Evolutionary conservation across 2,888 invertebrate species (phyloP), one percentile per base, ranked within the genome.

Genomic region (Geophilus truncorum): DNA sequence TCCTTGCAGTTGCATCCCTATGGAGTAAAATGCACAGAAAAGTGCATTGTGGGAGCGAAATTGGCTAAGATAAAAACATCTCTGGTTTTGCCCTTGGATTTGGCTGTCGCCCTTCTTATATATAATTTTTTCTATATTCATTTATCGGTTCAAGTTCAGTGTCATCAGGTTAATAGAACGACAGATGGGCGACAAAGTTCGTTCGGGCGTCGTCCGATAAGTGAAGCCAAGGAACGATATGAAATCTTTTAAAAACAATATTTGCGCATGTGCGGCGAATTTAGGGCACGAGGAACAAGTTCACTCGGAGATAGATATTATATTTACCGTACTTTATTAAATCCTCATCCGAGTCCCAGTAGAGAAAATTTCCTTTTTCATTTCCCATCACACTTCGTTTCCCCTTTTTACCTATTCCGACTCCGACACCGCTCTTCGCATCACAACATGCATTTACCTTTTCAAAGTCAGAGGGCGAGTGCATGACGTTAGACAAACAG

Each of bases 131-230:
- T 70, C 10, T 23, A 62, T 25, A 70, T 28, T 28, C 28, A 70
- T 70, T 70, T 70, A 70, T 70, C 70, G 23, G 23, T 70, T 70
- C 70, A 70, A 70, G 70, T 70, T 70, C 70, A 70, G 28, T 70
- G 70, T 70, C 70, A 70, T 70, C 70, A 70, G 70, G 70, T 70
- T 70, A 70, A 70, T 70, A 70, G 70, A 70, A 70, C 70, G 70
- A 70, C 70, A 70, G 70, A 70, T 70, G 70, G 70, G 28, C 70
- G 28, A 28, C 70, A 70, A 70, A 70, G 70, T 70, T 70, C 28
- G 70, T 70, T 28, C 70, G 28, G 70, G 70, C 70, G 70, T 28
- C 28, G 70, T 70, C 28, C 70, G 70, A 70, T 70, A 70, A 70
- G 70, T 70, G 70, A 70, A 70, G 70, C 25, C 70, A 70, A 70